Evolutionary conservation across 1,140 invertebrate species (phyloP).

Genomic region (Drosophila mojavensis): DNA sequence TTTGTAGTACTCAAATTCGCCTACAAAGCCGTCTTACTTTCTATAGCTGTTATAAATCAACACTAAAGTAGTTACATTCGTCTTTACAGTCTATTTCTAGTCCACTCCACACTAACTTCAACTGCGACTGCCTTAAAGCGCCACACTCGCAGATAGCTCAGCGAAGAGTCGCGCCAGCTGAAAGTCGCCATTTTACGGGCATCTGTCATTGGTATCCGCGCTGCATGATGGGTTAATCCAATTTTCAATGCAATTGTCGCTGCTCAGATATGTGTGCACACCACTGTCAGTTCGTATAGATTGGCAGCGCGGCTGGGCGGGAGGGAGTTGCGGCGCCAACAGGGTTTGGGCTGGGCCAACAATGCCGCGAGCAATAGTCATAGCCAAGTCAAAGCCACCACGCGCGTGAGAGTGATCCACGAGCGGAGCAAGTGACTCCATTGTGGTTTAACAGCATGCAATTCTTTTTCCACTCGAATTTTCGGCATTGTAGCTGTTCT

Average conservation of each 20-base stretch:
- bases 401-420: conserved; percentile 40
- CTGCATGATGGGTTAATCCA: conserved; percentile 69
- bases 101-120: no score
- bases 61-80: no score
- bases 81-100: no score
- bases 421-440: conserved; percentile 46
- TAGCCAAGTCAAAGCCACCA: conserved; percentile 34
- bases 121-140: no score
- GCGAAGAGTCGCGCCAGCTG: conserved; percentile 9
- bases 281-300: neutral
- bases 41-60: no score
- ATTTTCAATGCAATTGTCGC: conserved; percentile 77
- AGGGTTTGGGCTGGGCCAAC: conserved; percentile 8
- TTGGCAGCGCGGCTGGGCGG: neutral
- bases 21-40: no score
- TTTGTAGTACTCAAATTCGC: no score
- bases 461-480: conserved; percentile 9
- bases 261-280: conserved; percentile 45
- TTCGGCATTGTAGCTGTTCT: neutral
- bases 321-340: neutral
- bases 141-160: conserved; percentile 8
- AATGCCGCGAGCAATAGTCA: conserved; percentile 24
- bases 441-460: conserved; percentile 62
- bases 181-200: conserved; percentile 20
- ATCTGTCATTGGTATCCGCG: conserved; percentile 59